These are phyloP conservation scores for Drosophila nr. medialis DNA, from an alignment of 2,888 invertebrate genomes.

Conservation along the genomic window DNA sequence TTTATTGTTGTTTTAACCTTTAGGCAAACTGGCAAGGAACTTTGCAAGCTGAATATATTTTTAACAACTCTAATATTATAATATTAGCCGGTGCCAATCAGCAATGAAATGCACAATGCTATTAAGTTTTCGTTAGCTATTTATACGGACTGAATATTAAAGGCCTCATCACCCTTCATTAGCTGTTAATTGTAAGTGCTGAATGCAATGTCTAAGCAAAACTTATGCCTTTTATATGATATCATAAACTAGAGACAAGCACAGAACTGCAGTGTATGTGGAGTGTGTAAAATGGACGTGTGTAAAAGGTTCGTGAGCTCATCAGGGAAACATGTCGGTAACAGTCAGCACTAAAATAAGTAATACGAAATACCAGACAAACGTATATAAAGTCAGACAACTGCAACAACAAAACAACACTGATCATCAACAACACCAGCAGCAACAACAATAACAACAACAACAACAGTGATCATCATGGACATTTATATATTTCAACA, in stretches of 20 bases:
- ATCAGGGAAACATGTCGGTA: conserved; percentile 50
- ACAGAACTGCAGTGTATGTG: conserved; percentile 39
- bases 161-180: conserved; percentile 38
- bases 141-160: conserved; percentile 22
- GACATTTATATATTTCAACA: conserved; percentile 53
- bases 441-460: conserved; percentile 19
- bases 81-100: neutral
- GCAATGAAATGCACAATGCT: conserved; percentile 18
- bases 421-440: conserved; percentile 20
- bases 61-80: neutral
- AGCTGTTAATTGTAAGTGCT: conserved; percentile 40
- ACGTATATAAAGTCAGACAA: conserved; percentile 15
- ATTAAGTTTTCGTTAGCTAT: conserved; percentile 36
- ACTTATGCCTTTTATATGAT: conserved; percentile 36
- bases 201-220: conserved; percentile 18
- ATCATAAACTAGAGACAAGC: conserved; percentile 37
- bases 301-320: conserved; percentile 48
- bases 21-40: neutral
- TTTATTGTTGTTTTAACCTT: neutral
- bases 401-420: conserved; percentile 23
- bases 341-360: conserved; percentile 32
- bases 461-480: conserved; percentile 45
- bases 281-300: conserved; percentile 28
- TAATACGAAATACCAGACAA: conserved; percentile 14
- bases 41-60: neutral